Evolutionary conservation across 1,140 invertebrate genomes (phyloP).

Genomic region (Polypedilum pembai): DNA sequence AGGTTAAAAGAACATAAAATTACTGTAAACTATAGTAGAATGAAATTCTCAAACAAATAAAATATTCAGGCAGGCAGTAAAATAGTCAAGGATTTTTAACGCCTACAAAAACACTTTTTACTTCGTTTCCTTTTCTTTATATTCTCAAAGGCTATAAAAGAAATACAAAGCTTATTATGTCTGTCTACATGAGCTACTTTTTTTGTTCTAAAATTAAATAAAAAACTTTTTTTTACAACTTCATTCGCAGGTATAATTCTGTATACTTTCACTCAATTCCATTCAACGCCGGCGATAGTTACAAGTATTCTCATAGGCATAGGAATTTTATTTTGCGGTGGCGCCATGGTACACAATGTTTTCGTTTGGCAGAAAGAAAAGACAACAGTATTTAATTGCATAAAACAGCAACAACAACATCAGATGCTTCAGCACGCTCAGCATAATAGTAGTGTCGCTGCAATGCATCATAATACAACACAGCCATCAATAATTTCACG

Average conservation of each 20-base stretch:
- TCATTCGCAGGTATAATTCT: slow-evolving; percentile 73
- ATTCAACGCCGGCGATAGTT: slow-evolving; percentile 81
- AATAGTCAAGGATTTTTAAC: slow-evolving; percentile 29
- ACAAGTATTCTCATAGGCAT: slow-evolving; percentile 81
- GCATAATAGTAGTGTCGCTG: not conserved
- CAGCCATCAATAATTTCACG: not conserved
- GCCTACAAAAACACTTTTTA: not conserved
- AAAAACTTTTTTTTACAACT: not conserved
- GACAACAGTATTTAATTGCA: slow-evolving; percentile 43
- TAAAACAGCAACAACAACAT: slow-evolving; percentile 20
- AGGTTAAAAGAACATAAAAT: too few species aligned
- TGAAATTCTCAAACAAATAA: too few species aligned
- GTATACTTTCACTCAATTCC: slow-evolving; percentile 87
- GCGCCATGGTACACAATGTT: slow-evolving; percentile 88
- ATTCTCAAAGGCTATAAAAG: too few species aligned
- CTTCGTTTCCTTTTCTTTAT: too few species aligned
- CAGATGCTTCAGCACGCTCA: slow-evolving; percentile 1
- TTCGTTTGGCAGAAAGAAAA: slow-evolving; percentile 89
- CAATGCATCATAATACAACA: slow-evolving; percentile 9
- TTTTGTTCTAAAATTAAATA: too few species aligned
- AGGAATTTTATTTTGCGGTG: slow-evolving; percentile 84
- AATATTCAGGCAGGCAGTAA: not conserved
- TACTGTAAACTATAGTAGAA: too few species aligned
- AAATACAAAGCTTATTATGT: too few species aligned
- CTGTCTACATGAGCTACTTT: too few species aligned